These are phyloP conservation scores for Enteromius fasciolatus DNA, from an alignment of 2,797 vertebrate species.

Conservation along the genomic window DNA sequence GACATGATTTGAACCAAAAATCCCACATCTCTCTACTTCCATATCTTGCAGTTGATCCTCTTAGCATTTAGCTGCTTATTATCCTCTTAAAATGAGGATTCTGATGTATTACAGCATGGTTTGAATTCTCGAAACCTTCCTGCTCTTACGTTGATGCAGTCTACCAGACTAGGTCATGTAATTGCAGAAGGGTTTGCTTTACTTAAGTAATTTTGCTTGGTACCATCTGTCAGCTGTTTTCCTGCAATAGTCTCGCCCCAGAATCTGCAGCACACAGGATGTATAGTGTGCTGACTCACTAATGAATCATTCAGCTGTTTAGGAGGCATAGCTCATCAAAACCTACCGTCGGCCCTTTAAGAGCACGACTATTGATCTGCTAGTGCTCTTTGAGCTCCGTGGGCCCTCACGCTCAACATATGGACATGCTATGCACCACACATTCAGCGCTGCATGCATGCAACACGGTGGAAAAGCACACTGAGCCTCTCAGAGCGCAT, in stretches of 20 bases:
- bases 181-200: conserved; percentile 24
- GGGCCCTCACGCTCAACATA: conserved; percentile 25
- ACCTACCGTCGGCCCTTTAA: background rate
- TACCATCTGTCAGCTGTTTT: conserved; percentile 40
- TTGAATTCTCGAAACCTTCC: conserved; percentile 10
- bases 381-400: conserved; percentile 12
- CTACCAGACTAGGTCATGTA: conserved; percentile 8
- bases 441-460: background rate
- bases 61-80: conserved; percentile 1
- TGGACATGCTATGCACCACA: background rate
- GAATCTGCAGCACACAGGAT: conserved; percentile 38
- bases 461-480: conserved; percentile 14
- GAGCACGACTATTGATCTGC: background rate
- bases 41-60: conserved; percentile 1
- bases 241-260: conserved; percentile 17
- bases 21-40: background rate
- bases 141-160: background rate
- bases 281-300: conserved; percentile 39
- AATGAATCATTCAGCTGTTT: conserved; percentile 32
- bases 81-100: conserved; percentile 3
- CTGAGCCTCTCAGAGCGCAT: background rate
- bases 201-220: conserved; percentile 34
- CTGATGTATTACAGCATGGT: background rate
- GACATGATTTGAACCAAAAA: conserved; percentile 6
- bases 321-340: conserved; percentile 10